phyloP scores from a whole-genome alignment of 1,140 invertebrate genomes.

The Colletes gigas region DNA sequence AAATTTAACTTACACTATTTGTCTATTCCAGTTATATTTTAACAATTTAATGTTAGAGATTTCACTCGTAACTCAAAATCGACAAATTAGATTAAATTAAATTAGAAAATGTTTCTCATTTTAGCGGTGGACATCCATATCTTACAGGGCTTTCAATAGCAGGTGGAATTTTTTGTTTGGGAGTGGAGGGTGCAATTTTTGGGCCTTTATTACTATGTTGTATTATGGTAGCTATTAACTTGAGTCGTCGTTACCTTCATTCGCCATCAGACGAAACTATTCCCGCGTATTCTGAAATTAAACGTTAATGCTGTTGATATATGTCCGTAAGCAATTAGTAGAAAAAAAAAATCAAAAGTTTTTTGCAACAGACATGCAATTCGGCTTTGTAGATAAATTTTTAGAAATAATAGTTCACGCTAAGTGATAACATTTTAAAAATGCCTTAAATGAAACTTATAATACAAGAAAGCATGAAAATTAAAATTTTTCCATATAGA shows the following conservation, averaged over 20 bases:
- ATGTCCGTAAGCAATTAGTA: too few species aligned
- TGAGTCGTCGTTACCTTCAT: slow-evolving; percentile 83
- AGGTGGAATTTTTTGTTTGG: slow-evolving; percentile 98
- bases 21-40: not conserved
- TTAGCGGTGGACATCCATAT: slow-evolving; percentile 97
- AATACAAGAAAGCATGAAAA: not conserved
- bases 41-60: too few species aligned
- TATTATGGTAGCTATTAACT: slow-evolving; percentile 90
- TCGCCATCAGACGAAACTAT: slow-evolving; percentile 80
- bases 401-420: not conserved
- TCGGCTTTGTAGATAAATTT: too few species aligned
- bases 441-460: not conserved
- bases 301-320: not conserved
- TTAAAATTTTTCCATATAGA: not conserved
- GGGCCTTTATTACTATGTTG: slow-evolving; percentile 96
- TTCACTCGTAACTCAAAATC: too few species aligned
- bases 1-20: slow-evolving; percentile 18
- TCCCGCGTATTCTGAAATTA: slow-evolving; percentile 70
- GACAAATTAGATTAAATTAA: not conserved
- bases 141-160: slow-evolving; percentile 98
- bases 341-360: too few species aligned
- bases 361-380: not conserved
- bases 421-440: not conserved
- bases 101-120: slow-evolving; percentile 26
- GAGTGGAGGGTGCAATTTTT: slow-evolving; percentile 97